phyloP scores from a whole-genome alignment of 2,797 vertebrate species.

The Eremophila alpestris region DNA sequence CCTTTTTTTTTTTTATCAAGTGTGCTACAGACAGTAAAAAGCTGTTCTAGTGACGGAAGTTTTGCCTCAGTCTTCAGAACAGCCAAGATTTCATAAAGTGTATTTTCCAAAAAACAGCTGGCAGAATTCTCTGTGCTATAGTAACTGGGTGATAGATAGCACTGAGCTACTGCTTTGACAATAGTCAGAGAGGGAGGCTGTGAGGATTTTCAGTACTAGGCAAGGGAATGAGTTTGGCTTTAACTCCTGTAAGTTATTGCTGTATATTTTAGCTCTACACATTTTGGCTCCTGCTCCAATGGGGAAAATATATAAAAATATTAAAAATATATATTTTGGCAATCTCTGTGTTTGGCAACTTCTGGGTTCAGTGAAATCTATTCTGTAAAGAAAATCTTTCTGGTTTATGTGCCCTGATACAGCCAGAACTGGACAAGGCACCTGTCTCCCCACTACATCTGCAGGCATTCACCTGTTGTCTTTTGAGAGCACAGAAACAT shows the following conservation, averaged over 20 bases:
- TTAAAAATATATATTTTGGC: background rate
- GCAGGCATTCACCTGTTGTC: background rate
- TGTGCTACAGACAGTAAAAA: background rate
- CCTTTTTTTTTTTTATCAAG: background rate
- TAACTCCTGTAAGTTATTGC: background rate
- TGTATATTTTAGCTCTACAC: background rate
- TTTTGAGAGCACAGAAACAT: background rate
- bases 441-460: background rate
- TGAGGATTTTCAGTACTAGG: background rate
- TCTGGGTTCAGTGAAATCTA: background rate
- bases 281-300: background rate
- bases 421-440: rapidly evolving
- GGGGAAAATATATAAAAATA: background rate
- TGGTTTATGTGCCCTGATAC: background rate
- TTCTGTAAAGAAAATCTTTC: background rate
- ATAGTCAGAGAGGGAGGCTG: background rate
- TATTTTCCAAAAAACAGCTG: constrained; percentile 1
- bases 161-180: background rate
- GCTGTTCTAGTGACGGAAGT: background rate
- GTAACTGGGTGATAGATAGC: background rate
- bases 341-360: background rate
- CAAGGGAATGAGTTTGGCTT: background rate
- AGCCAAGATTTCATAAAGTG: background rate
- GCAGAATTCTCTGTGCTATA: background rate
- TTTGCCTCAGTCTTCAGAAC: background rate